These are phyloP conservation scores for Coreius guichenoti DNA, from an alignment of 2,797 vertebrate genomes.

Conservation along the genomic window DNA sequence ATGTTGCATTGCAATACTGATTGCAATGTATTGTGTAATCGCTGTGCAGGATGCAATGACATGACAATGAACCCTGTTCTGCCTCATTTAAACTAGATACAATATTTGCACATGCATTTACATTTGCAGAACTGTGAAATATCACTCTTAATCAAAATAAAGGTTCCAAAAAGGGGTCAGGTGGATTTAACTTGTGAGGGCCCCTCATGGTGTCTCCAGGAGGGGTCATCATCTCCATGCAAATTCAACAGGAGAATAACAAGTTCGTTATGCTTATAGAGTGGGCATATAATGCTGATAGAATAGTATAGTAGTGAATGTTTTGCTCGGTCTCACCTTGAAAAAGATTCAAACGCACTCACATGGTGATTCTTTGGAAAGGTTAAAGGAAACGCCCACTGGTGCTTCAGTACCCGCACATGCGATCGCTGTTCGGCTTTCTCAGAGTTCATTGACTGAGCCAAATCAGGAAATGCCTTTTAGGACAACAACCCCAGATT, in stretches of 20 bases:
- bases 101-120: not conserved
- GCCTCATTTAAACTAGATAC: not conserved
- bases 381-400: slow-evolving; percentile 19
- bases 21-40: not conserved
- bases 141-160: not conserved
- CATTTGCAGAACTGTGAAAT: not conserved
- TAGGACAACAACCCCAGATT: not conserved
- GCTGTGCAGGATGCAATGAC: not conserved
- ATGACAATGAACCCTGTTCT: not conserved
- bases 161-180: not conserved
- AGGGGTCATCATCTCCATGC: not conserved
- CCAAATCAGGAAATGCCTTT: slow-evolving; percentile 29
- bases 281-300: not conserved
- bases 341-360: not conserved
- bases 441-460: not conserved
- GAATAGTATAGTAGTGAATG: not conserved
- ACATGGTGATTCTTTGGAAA: not conserved
- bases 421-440: not conserved
- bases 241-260: not conserved
- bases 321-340: not conserved
- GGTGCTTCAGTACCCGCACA: not conserved
- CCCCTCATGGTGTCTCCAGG: not conserved
- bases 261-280: not conserved
- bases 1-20: not conserved
- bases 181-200: not conserved